phyloP scores from a whole-genome alignment of 1,140 invertebrate genomes.

The Apocrypta bakeri region DNA sequence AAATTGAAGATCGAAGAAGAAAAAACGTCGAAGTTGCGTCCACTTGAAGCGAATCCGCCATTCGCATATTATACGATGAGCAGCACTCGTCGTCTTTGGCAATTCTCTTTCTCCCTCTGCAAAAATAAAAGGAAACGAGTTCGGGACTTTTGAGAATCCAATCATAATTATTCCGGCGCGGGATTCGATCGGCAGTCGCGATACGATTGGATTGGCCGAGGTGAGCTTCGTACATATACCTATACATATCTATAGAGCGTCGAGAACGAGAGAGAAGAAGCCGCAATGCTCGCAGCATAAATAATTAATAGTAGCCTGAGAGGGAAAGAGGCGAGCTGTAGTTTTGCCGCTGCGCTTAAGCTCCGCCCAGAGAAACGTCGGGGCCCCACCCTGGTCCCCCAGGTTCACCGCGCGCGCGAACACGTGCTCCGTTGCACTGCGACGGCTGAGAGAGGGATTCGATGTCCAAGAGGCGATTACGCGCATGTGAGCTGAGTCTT shows the following conservation, averaged over 20 bases:
- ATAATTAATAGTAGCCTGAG: slow-evolving; percentile 73
- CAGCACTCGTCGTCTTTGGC: neutral
- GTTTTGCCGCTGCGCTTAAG: slow-evolving; percentile 71
- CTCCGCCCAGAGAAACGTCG: slow-evolving; percentile 72
- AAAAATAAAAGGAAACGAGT: slow-evolving; percentile 19
- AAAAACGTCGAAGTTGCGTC: neutral
- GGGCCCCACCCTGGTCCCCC: slow-evolving; percentile 71
- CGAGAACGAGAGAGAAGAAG: slow-evolving; percentile 19
- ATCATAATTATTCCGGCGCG: slow-evolving; percentile 72
- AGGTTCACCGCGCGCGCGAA: slow-evolving; percentile 15
- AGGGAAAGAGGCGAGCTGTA: slow-evolving; percentile 50
- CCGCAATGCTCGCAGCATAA: slow-evolving; percentile 71
- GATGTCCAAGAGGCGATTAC: neutral
- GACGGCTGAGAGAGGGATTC: slow-evolving; percentile 4
- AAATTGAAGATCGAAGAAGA: neutral
- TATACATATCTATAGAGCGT: slow-evolving; percentile 51
- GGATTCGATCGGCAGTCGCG: slow-evolving; percentile 71
- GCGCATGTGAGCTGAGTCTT: neutral
- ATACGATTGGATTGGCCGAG: slow-evolving; percentile 70
- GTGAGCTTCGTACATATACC: slow-evolving; percentile 53
- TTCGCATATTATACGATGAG: slow-evolving; percentile 21
- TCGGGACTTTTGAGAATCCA: slow-evolving; percentile 65
- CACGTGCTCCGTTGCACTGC: neutral
- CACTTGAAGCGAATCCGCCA: slow-evolving; percentile 23
- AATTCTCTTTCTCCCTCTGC: neutral